Percentiles rank a stretch among this genome's conserved stretches.
Conservation (phyloP, 2,888 invertebrate genomes). For the Lymantria monacha region DNA sequence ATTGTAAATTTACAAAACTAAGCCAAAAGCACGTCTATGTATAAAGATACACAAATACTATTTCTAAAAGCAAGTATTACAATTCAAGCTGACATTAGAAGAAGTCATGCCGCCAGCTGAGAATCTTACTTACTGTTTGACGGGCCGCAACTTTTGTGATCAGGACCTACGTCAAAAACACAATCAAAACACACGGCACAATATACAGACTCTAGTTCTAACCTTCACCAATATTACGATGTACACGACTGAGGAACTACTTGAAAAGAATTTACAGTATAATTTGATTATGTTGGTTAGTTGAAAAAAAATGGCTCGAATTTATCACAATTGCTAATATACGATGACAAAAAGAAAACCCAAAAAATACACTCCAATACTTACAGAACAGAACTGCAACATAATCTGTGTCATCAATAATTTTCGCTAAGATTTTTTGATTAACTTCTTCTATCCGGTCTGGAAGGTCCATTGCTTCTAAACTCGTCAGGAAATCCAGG, state of each 20-base stretch:
- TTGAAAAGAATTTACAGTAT: conserved; percentile 55
- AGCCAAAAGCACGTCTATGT: conserved; percentile 60
- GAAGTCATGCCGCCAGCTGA: conserved; percentile 68
- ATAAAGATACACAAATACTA: conserved; percentile 48
- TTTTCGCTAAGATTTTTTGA: conserved; percentile 92
- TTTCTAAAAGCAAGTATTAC: conserved; percentile 69
- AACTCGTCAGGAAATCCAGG: conserved; percentile 95
- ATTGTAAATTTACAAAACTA: conserved; percentile 38
- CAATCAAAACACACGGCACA: conserved; percentile 78
- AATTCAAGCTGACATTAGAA: conserved; percentile 68
- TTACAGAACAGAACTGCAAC: conserved; percentile 97
- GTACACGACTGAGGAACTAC: conserved; percentile 53
- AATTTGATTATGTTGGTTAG: conserved; percentile 58
- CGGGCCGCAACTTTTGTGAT: conserved; percentile 80
- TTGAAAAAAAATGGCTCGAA: conserved; percentile 60
- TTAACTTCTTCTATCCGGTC: conserved; percentile 98
- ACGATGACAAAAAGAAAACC: conserved; percentile 56
- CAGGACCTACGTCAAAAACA: conserved; percentile 82
- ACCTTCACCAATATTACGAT: conserved; percentile 50
- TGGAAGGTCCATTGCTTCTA: conserved; percentile 97
- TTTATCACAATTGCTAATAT: conserved; percentile 69
- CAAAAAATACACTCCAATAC: conserved; percentile 70
- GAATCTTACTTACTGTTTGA: conserved; percentile 80
- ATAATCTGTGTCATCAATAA: conserved; percentile 95
- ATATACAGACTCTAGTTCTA: conserved; percentile 58